Conservation (phyloP, 2,797 vertebrate species). For the Aselliscus stoliczkanus region DNA sequence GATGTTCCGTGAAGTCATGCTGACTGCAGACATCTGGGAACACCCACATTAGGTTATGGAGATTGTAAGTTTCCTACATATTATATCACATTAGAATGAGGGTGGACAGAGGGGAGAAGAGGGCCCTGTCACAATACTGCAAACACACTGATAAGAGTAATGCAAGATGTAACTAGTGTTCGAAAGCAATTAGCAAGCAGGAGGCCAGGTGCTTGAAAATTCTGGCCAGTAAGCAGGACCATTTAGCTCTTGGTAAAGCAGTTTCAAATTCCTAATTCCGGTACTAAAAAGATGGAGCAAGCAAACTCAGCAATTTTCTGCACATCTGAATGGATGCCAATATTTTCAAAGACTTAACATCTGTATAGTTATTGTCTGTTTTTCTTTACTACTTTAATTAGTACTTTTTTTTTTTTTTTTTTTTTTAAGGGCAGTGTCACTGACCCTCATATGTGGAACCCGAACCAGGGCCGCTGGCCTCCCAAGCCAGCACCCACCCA, state of each 20-base stretch:
- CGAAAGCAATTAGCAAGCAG: background rate
- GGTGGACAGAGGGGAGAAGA: background rate
- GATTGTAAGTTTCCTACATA: background rate
- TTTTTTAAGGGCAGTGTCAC: too few species aligned
- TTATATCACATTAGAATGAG: background rate
- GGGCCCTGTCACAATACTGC: background rate
- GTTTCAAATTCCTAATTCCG: background rate
- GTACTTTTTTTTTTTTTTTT: too few species aligned
- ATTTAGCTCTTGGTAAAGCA: background rate
- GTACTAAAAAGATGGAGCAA: background rate
- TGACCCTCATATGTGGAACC: too few species aligned
- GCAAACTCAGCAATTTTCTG: background rate
- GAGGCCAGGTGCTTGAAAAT: background rate
- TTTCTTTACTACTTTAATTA: background rate
- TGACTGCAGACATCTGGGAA: background rate
- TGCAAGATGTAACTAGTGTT: background rate
- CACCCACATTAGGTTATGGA: background rate
- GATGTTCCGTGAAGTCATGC: background rate
- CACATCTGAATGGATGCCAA: background rate
- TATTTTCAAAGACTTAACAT: background rate
- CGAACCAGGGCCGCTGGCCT: too few species aligned
- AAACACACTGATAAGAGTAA: background rate
- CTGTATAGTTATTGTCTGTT: background rate
- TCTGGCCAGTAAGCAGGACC: background rate
- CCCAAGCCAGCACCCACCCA: too few species aligned